A percentile compares a stretch with the other conserved stretches of the same genome.
phyloP scores from a whole-genome alignment of 2,113 vertebrate genomes.

The Sinocyclocheilus maitianheensis region DNA sequence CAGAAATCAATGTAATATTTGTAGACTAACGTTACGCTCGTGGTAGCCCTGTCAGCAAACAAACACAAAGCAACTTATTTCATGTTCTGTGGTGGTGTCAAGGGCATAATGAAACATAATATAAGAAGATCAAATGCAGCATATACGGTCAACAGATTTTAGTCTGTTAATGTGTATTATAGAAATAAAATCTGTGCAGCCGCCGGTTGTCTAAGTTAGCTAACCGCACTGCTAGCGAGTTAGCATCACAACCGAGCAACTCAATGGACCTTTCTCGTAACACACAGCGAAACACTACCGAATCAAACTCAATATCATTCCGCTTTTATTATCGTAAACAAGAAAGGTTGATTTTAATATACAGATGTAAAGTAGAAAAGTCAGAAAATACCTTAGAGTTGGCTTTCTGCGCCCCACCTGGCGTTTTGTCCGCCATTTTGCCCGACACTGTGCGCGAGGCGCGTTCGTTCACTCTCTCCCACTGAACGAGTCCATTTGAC shows the following conservation, averaged over 20 bases:
- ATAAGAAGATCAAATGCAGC: background rate
- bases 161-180: background rate
- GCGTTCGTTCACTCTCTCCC: background rate
- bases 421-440: constrained; percentile 97
- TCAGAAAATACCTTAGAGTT: constrained; percentile 86
- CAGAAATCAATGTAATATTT: background rate
- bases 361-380: background rate
- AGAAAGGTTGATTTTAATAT: background rate
- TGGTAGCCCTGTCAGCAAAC: background rate
- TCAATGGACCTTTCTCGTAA: background rate
- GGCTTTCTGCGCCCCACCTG: constrained; percentile 90
- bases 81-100: background rate
- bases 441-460: constrained; percentile 52
- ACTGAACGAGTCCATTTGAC: constrained; percentile 4
- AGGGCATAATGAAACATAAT: background rate
- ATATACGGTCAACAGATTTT: background rate
- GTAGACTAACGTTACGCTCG: background rate
- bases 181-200: background rate
- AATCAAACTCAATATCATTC: background rate
- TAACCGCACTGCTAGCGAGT: constrained; percentile 19
- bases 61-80: background rate
- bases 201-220: background rate
- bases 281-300: background rate
- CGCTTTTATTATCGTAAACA: background rate
- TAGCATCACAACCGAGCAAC: constrained; percentile 11